Base-by-base conservation (phyloP, 2,888 invertebrate species). In the Drosophila putrida region DNA sequence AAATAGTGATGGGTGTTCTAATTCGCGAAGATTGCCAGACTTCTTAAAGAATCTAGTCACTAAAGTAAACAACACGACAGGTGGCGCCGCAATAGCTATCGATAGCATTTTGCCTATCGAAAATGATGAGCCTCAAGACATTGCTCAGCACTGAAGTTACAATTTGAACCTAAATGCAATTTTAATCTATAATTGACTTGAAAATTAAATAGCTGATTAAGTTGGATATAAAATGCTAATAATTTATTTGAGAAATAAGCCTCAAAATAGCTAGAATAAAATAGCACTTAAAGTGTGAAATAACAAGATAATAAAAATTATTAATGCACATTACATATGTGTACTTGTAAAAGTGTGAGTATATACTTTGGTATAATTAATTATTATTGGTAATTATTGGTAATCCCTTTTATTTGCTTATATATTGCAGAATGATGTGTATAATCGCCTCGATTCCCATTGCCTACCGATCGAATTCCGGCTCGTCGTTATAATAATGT, bases 381-480 rank as follows among this genome's bases (percentile, higher is more conserved):
- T 57, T 62, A 20, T 20, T 20, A 20, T 20, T 20, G 20, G 20
- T 31, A 31, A 65, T 62, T 41, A 66, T 64, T 51, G 33, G 47
- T 57, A 49, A 64, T 62, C 20, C 6, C 58, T 39, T 25, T 33
- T 8, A 4, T 25, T 67, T 76, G 69, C 70, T 54, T 41, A 9
- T 25, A 6, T 25, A 67, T 65, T 75, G 47, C 57, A 55, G 28
- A 44, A 51, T 64, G 70, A 60, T 63, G 64, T 76, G 65, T 54
- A 58, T 63, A 54, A 50, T 60, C 44, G 36, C 36, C 36, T 60
- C 11, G 11, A 20, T 4, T 35, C 20, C 20, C 15, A 27, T 33
- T 15, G 20, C n/a, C 49, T 81, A 81, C 4, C 82, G 82, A 66
- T 83, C 83, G 31, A 86, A 83, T 60, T 83, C 83, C 8, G 83